Evolutionary conservation across 2,797 vertebrate species (phyloP), one percentile per base, ranked within the genome.

Genomic region (Oreonectes daqikongensis): DNA sequence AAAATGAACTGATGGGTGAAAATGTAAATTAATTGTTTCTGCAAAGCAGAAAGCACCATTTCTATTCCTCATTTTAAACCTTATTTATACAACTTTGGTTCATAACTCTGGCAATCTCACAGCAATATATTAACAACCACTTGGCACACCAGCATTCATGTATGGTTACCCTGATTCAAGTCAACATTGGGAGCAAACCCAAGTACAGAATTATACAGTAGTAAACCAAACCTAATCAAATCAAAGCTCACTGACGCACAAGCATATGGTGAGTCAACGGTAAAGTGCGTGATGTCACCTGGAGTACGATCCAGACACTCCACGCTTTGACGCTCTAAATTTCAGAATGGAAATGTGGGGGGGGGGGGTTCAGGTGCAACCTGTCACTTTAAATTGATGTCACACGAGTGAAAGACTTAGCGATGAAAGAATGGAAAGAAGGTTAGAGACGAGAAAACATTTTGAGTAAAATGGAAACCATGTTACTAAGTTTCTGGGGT

Each of bases 271-370:
- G 20, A 69, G 40, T 69, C 65, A 68, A 75, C 35, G 20, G 35
- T 55, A 11, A 65, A 68, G 74, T 60, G 65, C 12, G 53, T 76
- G 74, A 76, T 35, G 28, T 69, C 53, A 28, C 20, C 53, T 48
- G 40, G 14, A 60, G n/a, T 38, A 74, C 15, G 57, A 84, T 15
- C 52, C 53, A 53, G 24, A 57, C 24, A 28, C 22, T 14, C 48
- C 32, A 14, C 5, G 6, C n/a, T n/a, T n/a, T 75, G 53, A 60
- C 52, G 4, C 28, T 60, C 30, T 28, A n/a, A n/a, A n/a, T n/a
- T n/a, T n/a, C n/a, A n/a, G n/a, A n/a, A n/a, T n/a, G n/a, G n/a
- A 18, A 55, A 66, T 74, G 46, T 32, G 42, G 15, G 65, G 35
- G 64, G 9, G 42, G 7, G n/a, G 35, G 18, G 59, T 48, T 17